Conservation (phyloP, 2,113 vertebrate genomes). For the Anguilla japonica region DNA sequence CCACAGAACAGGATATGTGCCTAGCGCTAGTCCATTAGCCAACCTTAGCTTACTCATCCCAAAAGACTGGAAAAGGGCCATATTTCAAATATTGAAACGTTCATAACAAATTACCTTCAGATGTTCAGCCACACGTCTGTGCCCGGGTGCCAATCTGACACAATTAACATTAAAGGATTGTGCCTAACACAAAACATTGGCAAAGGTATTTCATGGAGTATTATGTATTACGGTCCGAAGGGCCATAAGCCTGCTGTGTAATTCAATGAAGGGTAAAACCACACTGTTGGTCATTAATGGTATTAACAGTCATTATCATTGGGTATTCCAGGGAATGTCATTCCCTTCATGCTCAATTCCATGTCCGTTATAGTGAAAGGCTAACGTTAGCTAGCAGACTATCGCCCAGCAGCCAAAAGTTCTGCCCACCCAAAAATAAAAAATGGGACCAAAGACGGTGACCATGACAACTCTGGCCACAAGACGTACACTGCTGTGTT, state of each 20-base stretch:
- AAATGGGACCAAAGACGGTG: constrained; percentile 8
- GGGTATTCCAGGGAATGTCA: background rate
- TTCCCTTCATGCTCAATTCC: background rate
- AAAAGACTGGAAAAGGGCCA: background rate
- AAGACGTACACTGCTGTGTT: constrained; percentile 7
- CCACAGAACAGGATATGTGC: background rate
- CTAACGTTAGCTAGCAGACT: background rate
- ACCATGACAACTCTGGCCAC: background rate
- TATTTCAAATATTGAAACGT: background rate
- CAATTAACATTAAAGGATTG: background rate
- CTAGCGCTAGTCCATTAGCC: background rate
- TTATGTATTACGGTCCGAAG: too few relatives aligned
- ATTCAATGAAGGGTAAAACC: background rate
- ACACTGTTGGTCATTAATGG: background rate
- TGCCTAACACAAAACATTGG: background rate
- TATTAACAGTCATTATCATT: background rate
- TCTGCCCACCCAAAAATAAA: background rate
- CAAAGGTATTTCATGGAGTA: too few relatives aligned
- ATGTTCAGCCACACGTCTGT: background rate
- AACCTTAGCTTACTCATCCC: background rate
- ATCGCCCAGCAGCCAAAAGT: too few relatives aligned
- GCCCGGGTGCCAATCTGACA: background rate
- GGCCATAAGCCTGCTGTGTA: background rate
- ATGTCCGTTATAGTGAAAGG: background rate
- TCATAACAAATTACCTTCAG: background rate